These are phyloP conservation scores for Samia ricini DNA, from an alignment of 1,140 invertebrate genomes.

Conservation along the genomic window DNA sequence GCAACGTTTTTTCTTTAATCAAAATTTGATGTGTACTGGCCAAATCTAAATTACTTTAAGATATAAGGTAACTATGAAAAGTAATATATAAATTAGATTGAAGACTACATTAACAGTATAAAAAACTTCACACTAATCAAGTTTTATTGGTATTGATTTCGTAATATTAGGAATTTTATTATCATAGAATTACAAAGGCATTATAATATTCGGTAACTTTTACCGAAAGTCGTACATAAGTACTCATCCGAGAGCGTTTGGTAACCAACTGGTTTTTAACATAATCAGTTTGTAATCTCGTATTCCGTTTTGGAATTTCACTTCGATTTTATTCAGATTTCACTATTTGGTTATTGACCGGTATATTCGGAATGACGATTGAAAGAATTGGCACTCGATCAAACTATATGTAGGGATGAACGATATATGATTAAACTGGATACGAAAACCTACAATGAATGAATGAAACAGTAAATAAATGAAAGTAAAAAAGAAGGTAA, in stretches of 20 bases:
- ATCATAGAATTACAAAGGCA: conserved; percentile 9
- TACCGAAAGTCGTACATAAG: conserved; percentile 17
- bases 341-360: conserved; percentile 21
- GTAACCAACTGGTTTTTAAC: conserved; percentile 32
- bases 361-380: neutral
- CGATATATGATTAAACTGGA: too few species aligned
- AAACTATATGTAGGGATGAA: too few species aligned
- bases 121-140: neutral
- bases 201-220: conserved; percentile 24
- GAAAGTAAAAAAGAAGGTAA: neutral
- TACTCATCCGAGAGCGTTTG: conserved; percentile 19
- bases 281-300: conserved; percentile 25
- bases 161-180: conserved; percentile 16
- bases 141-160: conserved; percentile 7
- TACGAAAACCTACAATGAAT: neutral
- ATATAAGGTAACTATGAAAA: too few species aligned
- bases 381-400: neutral
- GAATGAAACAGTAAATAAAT: neutral
- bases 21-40: too few species aligned
- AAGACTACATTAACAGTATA: neutral
- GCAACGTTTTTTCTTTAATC: neutral
- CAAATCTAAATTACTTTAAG: too few species aligned
- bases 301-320: conserved; percentile 25
- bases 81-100: neutral
- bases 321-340: conserved; percentile 32